phyloP scores from a whole-genome alignment of 2,888 invertebrate genomes.

The Busseola fusca region DNA sequence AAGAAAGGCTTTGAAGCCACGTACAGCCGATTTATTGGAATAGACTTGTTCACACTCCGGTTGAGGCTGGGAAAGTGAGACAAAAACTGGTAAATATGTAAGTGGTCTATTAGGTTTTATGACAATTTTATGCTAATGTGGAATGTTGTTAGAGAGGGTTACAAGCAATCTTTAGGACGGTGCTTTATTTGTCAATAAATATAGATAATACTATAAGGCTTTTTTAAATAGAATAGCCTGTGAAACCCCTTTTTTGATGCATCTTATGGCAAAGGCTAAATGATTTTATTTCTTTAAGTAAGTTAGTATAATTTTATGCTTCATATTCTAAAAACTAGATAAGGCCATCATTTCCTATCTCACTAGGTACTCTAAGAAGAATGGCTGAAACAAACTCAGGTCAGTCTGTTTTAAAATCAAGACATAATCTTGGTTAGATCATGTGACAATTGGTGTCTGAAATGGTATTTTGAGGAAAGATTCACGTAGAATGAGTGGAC shows the following conservation, averaged over 20 bases:
- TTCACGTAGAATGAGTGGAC: too few relatives aligned
- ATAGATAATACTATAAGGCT: not conserved
- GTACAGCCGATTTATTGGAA: slow-evolving; percentile 27
- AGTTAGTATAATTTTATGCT: not conserved
- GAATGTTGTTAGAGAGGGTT: not conserved
- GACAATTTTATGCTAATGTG: slow-evolving; percentile 7
- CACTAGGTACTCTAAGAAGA: too few relatives aligned
- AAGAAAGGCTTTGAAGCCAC: slow-evolving; percentile 31
- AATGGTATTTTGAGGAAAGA: too few relatives aligned
- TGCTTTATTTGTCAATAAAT: not conserved
- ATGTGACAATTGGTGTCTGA: too few relatives aligned
- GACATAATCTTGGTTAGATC: too few relatives aligned
- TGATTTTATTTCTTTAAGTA: not conserved
- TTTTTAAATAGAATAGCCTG: not conserved
- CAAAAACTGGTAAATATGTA: slow-evolving; percentile 17
- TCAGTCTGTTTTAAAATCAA: too few relatives aligned
- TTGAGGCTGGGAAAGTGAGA: slow-evolving; percentile 10
- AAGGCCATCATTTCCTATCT: too few relatives aligned
- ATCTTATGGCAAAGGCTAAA: not conserved
- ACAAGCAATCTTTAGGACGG: not conserved
- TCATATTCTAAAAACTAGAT: too few relatives aligned
- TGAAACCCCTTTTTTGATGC: not conserved
- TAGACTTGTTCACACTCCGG: slow-evolving; percentile 36
- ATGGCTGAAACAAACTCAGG: too few relatives aligned
- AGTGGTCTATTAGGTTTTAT: slow-evolving; percentile 20